Base-by-base conservation (phyloP, 2,797 vertebrate species). In the Argentina silus region DNA sequence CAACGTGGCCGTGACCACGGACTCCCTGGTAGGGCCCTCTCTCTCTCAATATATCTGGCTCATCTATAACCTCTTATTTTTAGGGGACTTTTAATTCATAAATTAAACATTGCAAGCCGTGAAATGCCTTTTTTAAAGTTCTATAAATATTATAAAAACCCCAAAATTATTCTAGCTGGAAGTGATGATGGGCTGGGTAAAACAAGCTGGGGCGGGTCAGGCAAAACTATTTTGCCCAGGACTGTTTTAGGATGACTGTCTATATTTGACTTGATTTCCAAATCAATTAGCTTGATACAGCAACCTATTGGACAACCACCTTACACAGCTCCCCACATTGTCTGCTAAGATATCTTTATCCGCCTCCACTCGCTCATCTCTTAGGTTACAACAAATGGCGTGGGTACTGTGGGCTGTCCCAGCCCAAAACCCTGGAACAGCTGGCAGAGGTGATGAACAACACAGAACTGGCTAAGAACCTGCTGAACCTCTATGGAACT, bases 341-440 rank as follows among this genome's bases (percentile, higher is more conserved):
- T 56, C 5, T 19, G 8, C 53, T 56, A 7, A 17, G 53, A 17
- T n/a, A 56, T 19, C 17, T 36, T 36, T 36, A 36, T 19, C 19
- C 17, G 42, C 7, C 6, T 67, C 23, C 0, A 43, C 17, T 0
- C 55, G 9, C 2, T 42, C 7, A 6, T 8, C 57, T 63, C 55
- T 6, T 78, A 98, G 96, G 95, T 42, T 98, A 97, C 87, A 97
- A 95, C 36, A 86, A 90, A 64, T 98, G 95, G 96, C 92, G 96
- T 1, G 44, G 6, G 12, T 96, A 95, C 85, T 98, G 96, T 69
- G 91, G 87, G 1, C 94, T 98, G 61, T 94, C 94, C 0, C 64
- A 92, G n/a, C 96, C 96, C 1, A 11, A 1, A 23, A 94, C 85
- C 0, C 0, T 60, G 1, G 0, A 1, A 0, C 75, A 96, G 70